Conservation (phyloP, 2,797 vertebrate species). For the Sarcophilus harrisii region DNA sequence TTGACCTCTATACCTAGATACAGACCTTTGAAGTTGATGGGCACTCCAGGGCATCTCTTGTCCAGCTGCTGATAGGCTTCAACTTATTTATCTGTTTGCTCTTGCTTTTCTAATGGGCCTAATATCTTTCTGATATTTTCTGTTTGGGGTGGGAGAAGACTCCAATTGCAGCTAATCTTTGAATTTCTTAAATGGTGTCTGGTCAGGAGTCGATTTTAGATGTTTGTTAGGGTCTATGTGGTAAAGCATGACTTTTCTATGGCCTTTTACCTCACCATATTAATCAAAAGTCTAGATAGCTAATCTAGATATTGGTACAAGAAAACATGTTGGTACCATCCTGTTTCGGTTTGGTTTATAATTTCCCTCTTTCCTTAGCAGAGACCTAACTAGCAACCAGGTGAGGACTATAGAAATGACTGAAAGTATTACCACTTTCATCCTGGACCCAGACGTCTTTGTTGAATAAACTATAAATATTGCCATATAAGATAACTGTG, state of each 20-base stretch:
- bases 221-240: not conserved
- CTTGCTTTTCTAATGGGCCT: not conserved
- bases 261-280: not conserved
- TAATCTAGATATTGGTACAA: not conserved
- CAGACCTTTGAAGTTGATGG: not conserved
- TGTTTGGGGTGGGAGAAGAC: not conserved
- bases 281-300: not conserved
- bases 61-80: not conserved
- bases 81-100: not conserved
- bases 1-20: not conserved
- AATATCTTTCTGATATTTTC: no score
- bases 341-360: not conserved
- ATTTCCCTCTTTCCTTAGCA: not conserved
- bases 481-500: not conserved
- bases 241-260: not conserved
- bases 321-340: not conserved
- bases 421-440: not conserved
- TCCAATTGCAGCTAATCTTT: not conserved
- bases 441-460: not conserved
- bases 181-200: not conserved
- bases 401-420: not conserved
- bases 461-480: not conserved
- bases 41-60: not conserved
- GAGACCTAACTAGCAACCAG: not conserved
- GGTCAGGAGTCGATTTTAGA: not conserved